phyloP scores from a whole-genome alignment of 2,797 vertebrate species.

The Amblyopsis hoosieri region DNA sequence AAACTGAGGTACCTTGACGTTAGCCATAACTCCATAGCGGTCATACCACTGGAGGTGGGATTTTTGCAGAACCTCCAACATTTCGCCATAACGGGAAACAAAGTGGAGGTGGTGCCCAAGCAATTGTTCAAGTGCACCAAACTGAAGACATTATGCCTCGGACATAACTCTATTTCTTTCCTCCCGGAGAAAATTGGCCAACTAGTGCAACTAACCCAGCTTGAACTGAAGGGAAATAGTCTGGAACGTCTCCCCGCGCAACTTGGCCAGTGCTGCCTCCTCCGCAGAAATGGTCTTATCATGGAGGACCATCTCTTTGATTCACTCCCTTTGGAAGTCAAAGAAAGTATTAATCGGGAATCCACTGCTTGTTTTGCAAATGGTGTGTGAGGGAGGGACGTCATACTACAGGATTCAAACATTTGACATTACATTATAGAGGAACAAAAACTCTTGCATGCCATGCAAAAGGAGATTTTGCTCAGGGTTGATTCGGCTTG shows the following conservation, averaged over 20 bases:
- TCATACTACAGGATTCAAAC: neutral
- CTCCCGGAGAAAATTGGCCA: constrained; percentile 91
- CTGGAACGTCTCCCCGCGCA: constrained; percentile 91
- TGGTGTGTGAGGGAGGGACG: constrained; percentile 79
- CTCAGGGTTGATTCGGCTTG: constrained; percentile 26
- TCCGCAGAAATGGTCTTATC: constrained; percentile 88
- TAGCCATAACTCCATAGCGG: constrained; percentile 88
- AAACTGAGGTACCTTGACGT: constrained; percentile 95
- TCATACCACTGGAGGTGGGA: constrained; percentile 88
- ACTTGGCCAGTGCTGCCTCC: constrained; percentile 88
- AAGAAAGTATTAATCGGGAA: constrained; percentile 95
- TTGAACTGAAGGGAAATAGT: constrained; percentile 97
- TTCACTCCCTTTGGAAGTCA: constrained; percentile 90
- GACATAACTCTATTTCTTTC: constrained; percentile 90
- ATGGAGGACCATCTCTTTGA: constrained; percentile 98
- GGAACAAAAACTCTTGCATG: neutral
- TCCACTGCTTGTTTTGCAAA: constrained; percentile 84
- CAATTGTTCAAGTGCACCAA: constrained; percentile 95
- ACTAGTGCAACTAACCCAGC: constrained; percentile 87
- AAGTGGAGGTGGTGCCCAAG: constrained; percentile 92
- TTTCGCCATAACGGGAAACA: constrained; percentile 93
- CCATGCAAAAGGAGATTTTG: constrained; percentile 16
- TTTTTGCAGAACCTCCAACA: constrained; percentile 95
- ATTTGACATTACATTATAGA: constrained; percentile 6
- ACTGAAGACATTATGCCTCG: constrained; percentile 90